Base-by-base conservation (phyloP, 2,113 vertebrate species). In the Scartelaos histophorus region DNA sequence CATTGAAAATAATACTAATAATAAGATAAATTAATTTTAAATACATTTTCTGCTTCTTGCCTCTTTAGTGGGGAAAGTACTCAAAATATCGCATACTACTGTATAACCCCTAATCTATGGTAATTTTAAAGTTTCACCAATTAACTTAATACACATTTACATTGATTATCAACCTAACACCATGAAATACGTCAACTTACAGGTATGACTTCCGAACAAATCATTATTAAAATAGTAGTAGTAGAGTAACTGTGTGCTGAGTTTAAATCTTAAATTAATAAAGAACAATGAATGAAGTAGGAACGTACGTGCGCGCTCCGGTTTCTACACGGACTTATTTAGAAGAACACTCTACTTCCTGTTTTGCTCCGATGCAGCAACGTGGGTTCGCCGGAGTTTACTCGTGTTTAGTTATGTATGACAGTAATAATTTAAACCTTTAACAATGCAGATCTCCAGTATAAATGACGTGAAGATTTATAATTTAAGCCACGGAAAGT, bases 401-500 rank as follows among this genome's bases (percentile, higher is more conserved):
- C 70, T 49, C 29, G 69, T 71, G 78, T 77, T 29, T 38, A 3
- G 73, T 90, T 87, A 84, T 91, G 86, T 80, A 49, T 66, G 66
- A 53, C 16, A 29, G 17, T 54, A n/a, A 12, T 7, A 0, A 3
- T 3, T 7, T 24, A 54, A 2, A 25, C 0, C 21, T 17, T 51
- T 2, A 35, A 70, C 0, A 15, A 99, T 99, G 98, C 98, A 99
- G 95, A 94, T 98, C 19, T 97, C 96, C 7, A 97, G 93, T 76
- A 94, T 99, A 61, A 98, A 99, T 74, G 95, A 98, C 75, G 96
- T 99, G 80, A 99, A 99, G 91, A 95, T 99, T 77, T 99, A 99
- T 82, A 98, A 97, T 68, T 90, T 99, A n/a, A 99, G 97, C 73
- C 94, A 95, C 17, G 97, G 97, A 49, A 97, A 97, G 88, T 98